Base-by-base conservation (phyloP, 1,140 invertebrate genomes). In the Campoletis sonorensis region DNA sequence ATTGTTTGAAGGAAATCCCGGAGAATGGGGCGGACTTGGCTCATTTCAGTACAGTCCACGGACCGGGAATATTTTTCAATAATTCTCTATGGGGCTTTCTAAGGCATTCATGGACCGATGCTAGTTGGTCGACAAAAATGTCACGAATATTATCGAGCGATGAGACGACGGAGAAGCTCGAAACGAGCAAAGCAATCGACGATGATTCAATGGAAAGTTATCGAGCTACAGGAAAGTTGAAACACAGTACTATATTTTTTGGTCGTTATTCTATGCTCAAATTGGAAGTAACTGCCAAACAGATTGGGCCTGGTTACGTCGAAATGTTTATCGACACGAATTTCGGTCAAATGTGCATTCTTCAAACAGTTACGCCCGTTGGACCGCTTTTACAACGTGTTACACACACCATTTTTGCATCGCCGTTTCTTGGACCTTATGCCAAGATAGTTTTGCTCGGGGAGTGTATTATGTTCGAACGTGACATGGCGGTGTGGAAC, bases 401-500 rank as follows among this genome's bases (percentile, higher is more conserved):
- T 0, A 92, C 96, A 0, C 97, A 98, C 87, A 91, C 95, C 61
- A 93, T 98, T 61, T 97, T 94, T 87, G 93, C 94, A 0, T 93
- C 94, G 0, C 84, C 88, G 0, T 88, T 94, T 58, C 90, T 95
- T 4, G 94, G 93, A 0, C 93, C 94, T 0, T 93, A 96, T 15
- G 94, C 95, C 0, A 95, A 94, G 77, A 89, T 97, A 13, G 88
- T 96, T 16, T 93, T 98, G 5, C 87, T 93, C 0, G 94, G 92
- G 0, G 97, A 98, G 92, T 95, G 95, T 16, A 90, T 95, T 23
- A 97, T 97, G 96, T 95, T 98, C 86, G 95, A 97, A 88, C 93
- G 97, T 4, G 98, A 98, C 87, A 94, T 98, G 0, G 93, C 93
- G 79, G 95, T 98, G 7, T 98, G 98, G 98, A 98, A 98, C 87